Evolutionary conservation across 2,797 vertebrate species (phyloP), one percentile per base, ranked within the genome.

Genomic region (Vespertilio murinus): DNA sequence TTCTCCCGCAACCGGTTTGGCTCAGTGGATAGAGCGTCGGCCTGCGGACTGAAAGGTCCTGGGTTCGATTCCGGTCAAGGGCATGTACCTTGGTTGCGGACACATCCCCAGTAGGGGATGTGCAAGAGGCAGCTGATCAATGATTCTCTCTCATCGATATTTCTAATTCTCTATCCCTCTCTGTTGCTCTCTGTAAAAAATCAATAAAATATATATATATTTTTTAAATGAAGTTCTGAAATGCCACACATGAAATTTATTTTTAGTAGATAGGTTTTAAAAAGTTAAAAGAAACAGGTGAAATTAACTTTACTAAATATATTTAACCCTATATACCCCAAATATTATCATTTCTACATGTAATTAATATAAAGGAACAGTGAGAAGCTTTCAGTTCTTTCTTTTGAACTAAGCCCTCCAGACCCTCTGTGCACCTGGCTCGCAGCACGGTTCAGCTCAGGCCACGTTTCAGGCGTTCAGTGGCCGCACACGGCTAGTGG

Each of bases 281-380:
- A 91, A 73, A 38, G 9, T 61, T 73, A 88, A 90, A 84, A 77
- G 8, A 38, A 90, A 74, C 20, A 20, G 13, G n/a, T 69, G 8
- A 84, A 82, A 61, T 89, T 61, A 85, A 79, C 74, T 83, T 91
- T 35, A 52, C 45, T 56, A 59, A 59, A 91, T 54, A 77, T 49
- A 69, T 73, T 69, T 75, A 87, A 93, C 52, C 13, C 49, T 45
- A 35, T 42, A 22, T 61, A 64, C 45, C 47, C 73, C 59, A 71
- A 77, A 54, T 38, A 47, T 40, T 64, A 69, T 59, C 38, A 95
- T 45, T 82, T 82, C 84, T 59, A 88, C 52, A 40, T 82, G 11
- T 45, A 78, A 49, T 92, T 69, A 84, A 81, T 64, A 81, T 52
- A 70, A 91, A 71, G 14, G 25, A 80, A 73, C 42, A 90, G 17